Evolutionary conservation across 2,113 vertebrate species (phyloP).

Genomic region (Callipepla squamata): DNA sequence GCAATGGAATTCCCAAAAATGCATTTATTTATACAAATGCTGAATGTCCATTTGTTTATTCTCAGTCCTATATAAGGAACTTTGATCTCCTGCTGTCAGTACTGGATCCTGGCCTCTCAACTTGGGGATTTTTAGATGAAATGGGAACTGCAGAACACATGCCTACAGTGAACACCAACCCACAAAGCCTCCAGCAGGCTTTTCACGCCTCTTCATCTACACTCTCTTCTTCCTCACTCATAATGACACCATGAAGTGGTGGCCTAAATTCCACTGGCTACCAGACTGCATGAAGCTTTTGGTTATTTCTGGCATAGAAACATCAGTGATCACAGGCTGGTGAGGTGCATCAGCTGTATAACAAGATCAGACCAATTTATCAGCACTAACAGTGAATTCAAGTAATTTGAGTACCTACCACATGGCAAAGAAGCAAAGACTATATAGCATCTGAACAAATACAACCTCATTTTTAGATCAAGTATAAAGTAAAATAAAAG

Average conservation of each 20-base stretch:
- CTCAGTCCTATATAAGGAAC: not conserved
- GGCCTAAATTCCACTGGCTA: not conserved
- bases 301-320: not conserved
- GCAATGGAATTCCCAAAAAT: not conserved
- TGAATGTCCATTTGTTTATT: not conserved
- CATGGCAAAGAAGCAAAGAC: not conserved
- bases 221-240: accelerated
- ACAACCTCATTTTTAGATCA: not conserved
- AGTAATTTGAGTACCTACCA: not conserved
- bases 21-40: not conserved
- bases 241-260: accelerated
- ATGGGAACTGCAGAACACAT: accelerated
- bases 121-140: not conserved
- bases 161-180: not conserved
- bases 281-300: not conserved
- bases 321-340: not conserved
- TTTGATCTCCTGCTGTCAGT: not conserved
- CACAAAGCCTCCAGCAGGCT: not conserved
- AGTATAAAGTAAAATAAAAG: not conserved
- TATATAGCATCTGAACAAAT: not conserved
- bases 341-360: not conserved
- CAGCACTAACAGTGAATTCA: not conserved
- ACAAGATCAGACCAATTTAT: not conserved
- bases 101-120: not conserved
- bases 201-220: not conserved